Base-by-base conservation (phyloP, 2,888 invertebrate genomes). In the Seladonia tumulorum region DNA sequence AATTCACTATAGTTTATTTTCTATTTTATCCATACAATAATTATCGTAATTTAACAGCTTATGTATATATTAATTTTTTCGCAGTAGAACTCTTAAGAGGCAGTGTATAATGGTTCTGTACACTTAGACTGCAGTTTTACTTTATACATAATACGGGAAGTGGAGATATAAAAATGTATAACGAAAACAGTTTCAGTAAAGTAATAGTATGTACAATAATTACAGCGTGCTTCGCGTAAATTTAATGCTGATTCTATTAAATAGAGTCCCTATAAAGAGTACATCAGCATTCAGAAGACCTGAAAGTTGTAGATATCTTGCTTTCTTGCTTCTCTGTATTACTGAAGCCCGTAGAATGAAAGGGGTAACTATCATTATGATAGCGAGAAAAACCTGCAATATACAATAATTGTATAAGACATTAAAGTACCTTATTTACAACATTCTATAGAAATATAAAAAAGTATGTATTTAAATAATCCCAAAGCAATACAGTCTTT, bases 361-460 rank as follows among this genome's bases (percentile, higher is more conserved):
- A 85, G 88, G 72, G 8, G 73, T 73, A 76, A 85, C 78, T 87
- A 78, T 87, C 90, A 84, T 87, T 92, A 90, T 72, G 90, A 89
- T 83, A 88, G 81, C 76, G 92, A 88, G 85, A 93, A 91, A 92
- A 92, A 93, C 91, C 92, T 93, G 92, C 79, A 93, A 93, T 91
- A 91, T 68, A 87, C 87, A 92, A 93, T 75, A 79, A 90, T 89
- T 75, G 66, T 82, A 79, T 85, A 88, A 91, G 49, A 66, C 45
- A 77, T 47, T 16, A 16, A 45, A 63, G n/a, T 70, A 45, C 12
- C 7, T 66, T 57, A 35, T n/a, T 73, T 29, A 29, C 49, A 39
- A 60, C 16, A 63, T 71, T 70, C 10, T 71, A 71, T 47, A n/a
- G 29, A 73, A 72, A 82, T 82, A 53, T 53, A 22, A 71, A 47